Conservation (phyloP, 2,888 invertebrate genomes). For the Cheiracanthium punctorium region DNA sequence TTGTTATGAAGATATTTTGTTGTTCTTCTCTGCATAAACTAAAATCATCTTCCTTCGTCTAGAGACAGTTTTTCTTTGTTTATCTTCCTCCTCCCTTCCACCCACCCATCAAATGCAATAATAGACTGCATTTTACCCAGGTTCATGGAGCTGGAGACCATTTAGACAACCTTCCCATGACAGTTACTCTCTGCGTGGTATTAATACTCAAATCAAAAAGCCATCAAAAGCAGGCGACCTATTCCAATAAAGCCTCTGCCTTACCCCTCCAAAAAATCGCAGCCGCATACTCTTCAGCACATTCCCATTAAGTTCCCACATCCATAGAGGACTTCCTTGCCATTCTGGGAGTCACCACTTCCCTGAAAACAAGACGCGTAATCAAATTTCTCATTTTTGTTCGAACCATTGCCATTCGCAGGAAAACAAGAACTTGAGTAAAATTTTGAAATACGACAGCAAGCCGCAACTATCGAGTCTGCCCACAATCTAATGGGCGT, state of each 20-base stretch:
- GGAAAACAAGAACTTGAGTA: constrained; percentile 16
- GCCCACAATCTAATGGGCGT: constrained; percentile 48
- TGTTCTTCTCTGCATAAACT: no score
- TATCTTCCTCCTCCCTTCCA: not conserved
- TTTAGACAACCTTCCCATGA: not conserved
- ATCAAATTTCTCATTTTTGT: constrained; percentile 15
- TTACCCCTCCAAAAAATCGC: constrained; percentile 8
- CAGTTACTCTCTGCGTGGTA: not conserved
- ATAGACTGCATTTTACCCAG: not conserved
- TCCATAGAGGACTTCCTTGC: not conserved
- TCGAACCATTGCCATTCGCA: constrained; percentile 4
- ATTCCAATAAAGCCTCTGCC: not conserved
- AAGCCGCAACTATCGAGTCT: constrained; percentile 3
- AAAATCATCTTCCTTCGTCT: no score
- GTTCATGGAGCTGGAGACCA: not conserved
- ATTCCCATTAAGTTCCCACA: constrained; percentile 8
- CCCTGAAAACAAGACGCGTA: constrained; percentile 3
- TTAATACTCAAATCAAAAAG: not conserved
- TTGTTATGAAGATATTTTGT: no score
- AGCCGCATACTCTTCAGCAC: not conserved
- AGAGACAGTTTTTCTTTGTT: not conserved
- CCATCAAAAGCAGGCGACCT: constrained; percentile 11
- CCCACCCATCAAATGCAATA: not conserved
- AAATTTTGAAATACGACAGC: constrained; percentile 16
- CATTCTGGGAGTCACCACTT: not conserved